phyloP scores from a whole-genome alignment of 2,888 invertebrate species.

The Pardosa pseudoannulata region DNA sequence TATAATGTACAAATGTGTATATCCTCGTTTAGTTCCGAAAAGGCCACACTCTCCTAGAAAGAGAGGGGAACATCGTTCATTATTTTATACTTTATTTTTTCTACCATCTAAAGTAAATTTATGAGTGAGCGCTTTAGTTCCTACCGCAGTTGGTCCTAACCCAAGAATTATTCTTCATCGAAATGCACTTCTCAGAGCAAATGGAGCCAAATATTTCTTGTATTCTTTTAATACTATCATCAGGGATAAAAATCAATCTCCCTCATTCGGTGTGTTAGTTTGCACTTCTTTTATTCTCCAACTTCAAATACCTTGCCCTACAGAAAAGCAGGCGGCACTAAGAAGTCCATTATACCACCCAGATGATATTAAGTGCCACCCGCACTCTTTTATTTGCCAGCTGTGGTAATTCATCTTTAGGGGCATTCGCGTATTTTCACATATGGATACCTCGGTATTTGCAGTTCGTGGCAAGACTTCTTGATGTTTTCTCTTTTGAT shows the following conservation, averaged over 20 bases:
- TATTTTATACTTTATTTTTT: too few relatives aligned
- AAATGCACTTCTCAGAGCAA: background rate
- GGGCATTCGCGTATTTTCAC: conserved; percentile 58
- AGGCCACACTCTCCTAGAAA: too few relatives aligned
- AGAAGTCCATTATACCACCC: conserved; percentile 42
- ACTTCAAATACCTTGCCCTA: background rate
- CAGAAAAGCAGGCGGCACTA: background rate
- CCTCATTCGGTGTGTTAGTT: background rate
- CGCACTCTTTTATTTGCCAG: conserved; percentile 48
- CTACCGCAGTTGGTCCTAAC: background rate
- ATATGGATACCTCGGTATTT: conserved; percentile 65
- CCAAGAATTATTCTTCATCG: background rate
- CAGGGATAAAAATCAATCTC: background rate
- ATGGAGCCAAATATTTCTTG: background rate
- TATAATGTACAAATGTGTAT: too few relatives aligned
- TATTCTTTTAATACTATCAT: conserved; percentile 12
- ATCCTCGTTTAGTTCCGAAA: too few relatives aligned
- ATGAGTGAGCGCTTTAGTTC: too few relatives aligned
- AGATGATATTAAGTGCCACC: conserved; percentile 55
- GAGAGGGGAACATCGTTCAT: too few relatives aligned
- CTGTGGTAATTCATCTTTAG: conserved; percentile 60
- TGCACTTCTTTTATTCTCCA: background rate
- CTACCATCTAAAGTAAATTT: too few relatives aligned
- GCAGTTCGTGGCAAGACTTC: conserved; percentile 58
- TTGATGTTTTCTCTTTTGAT: conserved; percentile 52